phyloP scores from a whole-genome alignment of 2,888 invertebrate species.

The Yponomeuta malinellus region DNA sequence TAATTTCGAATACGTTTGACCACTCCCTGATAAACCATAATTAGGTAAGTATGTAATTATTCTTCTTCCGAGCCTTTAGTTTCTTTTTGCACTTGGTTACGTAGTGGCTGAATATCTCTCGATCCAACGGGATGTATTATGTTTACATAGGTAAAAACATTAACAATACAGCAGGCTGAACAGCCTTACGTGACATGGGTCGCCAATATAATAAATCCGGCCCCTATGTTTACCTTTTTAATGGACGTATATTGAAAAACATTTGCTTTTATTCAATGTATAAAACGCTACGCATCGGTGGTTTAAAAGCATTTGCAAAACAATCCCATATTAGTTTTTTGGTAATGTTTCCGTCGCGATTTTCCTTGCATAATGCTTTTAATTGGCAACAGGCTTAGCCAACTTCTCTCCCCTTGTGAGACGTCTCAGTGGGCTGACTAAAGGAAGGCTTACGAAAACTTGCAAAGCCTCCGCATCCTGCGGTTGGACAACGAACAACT shows the following conservation, averaged over 20 bases:
- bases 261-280: not conserved
- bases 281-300: not conserved
- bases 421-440: not conserved
- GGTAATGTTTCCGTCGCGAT: not conserved
- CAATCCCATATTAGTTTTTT: not conserved
- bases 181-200: not conserved
- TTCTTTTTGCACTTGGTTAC: no score
- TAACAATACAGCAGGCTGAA: no score
- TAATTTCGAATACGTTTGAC: no score
- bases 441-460: not conserved
- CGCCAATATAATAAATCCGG: not conserved
- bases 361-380: not conserved
- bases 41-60: no score
- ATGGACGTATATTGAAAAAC: not conserved
- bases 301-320: not conserved
- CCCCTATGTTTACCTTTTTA: not conserved
- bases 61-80: no score
- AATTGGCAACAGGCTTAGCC: not conserved
- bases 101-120: no score
- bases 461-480: not conserved
- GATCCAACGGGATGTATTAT: no score
- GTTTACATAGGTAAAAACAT: no score
- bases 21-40: no score
- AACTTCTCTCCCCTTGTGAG: not conserved
- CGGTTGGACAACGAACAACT: conserved; percentile 4